A percentile compares a stretch with the other conserved stretches of the same genome.
Conservation (phyloP, 2,113 vertebrate species). For the Poeciliopsis prolifica region DNA sequence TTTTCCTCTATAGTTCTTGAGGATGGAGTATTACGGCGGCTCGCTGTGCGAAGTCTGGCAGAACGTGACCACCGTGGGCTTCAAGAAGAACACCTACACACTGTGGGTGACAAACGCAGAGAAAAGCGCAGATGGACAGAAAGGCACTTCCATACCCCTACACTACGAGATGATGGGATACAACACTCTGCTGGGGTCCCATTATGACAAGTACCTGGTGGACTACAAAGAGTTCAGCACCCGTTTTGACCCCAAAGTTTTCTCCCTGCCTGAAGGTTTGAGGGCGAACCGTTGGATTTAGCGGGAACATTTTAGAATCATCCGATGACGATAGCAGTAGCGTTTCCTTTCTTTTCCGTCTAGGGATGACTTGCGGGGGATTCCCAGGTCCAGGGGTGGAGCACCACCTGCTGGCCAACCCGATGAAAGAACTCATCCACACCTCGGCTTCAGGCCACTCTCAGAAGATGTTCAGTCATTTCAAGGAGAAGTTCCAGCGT, state of each 20-base stretch:
- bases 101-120: conserved; percentile 80
- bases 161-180: conserved; percentile 85
- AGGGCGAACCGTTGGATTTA: background rate
- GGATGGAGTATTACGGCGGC: conserved; percentile 78
- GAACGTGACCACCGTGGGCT: conserved; percentile 73
- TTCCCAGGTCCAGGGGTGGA: conserved; percentile 80
- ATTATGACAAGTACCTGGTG: conserved; percentile 85
- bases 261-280: conserved; percentile 78
- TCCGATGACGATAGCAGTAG: accelerated
- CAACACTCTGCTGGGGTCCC: conserved; percentile 84
- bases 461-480: conserved; percentile 75
- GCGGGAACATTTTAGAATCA: accelerated
- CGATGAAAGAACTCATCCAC: conserved; percentile 84
- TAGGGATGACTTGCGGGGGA: conserved; percentile 74
- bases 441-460: conserved; percentile 69
- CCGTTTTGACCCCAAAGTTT: conserved; percentile 65
- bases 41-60: conserved; percentile 82
- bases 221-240: conserved; percentile 78
- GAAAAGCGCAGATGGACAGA: conserved; percentile 25
- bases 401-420: conserved; percentile 83
- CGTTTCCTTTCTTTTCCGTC: background rate
- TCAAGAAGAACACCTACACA: conserved; percentile 84
- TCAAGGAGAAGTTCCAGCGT: conserved; percentile 73
- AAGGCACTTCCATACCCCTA: conserved; percentile 60
- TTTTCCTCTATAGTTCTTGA: conserved; percentile 74